Evolutionary conservation across 2,797 vertebrate genomes (phyloP), one percentile per base, ranked within the genome.

Genomic region (Hephaestus fuliginosus): DNA sequence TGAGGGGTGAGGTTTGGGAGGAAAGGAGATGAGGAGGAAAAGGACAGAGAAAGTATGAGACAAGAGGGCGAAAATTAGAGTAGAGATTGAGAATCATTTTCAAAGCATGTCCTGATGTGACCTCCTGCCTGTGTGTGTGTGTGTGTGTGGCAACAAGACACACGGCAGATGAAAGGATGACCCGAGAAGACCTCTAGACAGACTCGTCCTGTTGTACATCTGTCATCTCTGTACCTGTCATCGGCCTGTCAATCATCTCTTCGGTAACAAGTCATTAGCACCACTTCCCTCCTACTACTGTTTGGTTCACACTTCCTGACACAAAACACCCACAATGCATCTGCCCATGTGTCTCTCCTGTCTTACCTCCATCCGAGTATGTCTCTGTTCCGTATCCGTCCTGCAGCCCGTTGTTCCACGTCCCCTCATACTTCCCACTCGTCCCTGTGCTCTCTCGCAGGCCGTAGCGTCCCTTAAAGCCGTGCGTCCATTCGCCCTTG

Each of bases 391-490:
- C 98, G 6, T 99, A 99, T 86, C 98, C 98, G 67, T 99, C 98
- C 95, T 99, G 98, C 90, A 99, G 96, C 52, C 98, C 98, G 58
- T 98, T 99, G 96, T 97, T 99, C 98, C 98, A 99, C 58, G 98
- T 99, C 56, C 98, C 98, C 92, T 99, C 98, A 10, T 99, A 99
- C 92, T 97, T 98, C 92, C 98, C 98, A 25, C 97, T 98, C 25
- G 96, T 97, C 83, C 97, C 97, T 0, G 96, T 96, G 95, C 98
- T 99, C 86, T 99, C 97, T 74, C 98, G 97, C 79, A 99, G 93
- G 51, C 98, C 98, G 39, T 99, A 99, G 89, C 98, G 97, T 93
- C 98, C 98, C 96, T 99, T 99, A 94, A 99, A 99, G 92, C 98
- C 98, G 5, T 99, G 97, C 48, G 97, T 98, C 98, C 98, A 99